Conservation (phyloP, 2,113 vertebrate species). For the Struthidea cinerea region DNA sequence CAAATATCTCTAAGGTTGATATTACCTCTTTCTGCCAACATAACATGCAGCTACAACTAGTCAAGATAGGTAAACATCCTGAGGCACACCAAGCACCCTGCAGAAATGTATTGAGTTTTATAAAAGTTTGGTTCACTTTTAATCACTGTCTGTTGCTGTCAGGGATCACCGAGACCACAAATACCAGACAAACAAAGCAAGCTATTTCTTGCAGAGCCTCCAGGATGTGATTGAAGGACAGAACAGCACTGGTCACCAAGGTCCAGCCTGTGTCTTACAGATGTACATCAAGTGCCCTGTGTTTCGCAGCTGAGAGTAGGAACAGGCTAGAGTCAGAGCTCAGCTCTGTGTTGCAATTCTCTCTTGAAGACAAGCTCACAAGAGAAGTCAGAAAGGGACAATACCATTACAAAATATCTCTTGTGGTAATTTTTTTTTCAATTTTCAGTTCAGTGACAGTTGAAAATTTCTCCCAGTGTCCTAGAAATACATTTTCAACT, state of each 20-base stretch:
- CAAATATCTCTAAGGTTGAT: neutral
- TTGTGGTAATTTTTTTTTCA: neutral
- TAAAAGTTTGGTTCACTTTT: neutral
- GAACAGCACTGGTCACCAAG: neutral
- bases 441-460: neutral
- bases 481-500: neutral
- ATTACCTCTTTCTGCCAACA: neutral
- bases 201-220: neutral
- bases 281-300: rapidly evolving
- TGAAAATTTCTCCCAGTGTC: neutral
- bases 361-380: neutral
- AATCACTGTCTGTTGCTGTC: neutral
- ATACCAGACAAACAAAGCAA: neutral
- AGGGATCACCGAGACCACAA: neutral
- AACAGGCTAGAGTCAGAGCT: neutral
- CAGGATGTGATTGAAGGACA: neutral
- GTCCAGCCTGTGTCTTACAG: neutral
- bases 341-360: neutral
- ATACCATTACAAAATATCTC: neutral
- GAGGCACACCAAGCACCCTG: neutral
- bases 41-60: neutral
- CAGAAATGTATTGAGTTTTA: neutral
- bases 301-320: neutral
- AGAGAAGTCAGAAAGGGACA: neutral
- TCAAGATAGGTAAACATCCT: neutral